Percentiles rank a stretch among this genome's conserved stretches.
Evolutionary conservation across 2,113 vertebrate genomes (phyloP).

Genomic region (Lamprotornis superbus): DNA sequence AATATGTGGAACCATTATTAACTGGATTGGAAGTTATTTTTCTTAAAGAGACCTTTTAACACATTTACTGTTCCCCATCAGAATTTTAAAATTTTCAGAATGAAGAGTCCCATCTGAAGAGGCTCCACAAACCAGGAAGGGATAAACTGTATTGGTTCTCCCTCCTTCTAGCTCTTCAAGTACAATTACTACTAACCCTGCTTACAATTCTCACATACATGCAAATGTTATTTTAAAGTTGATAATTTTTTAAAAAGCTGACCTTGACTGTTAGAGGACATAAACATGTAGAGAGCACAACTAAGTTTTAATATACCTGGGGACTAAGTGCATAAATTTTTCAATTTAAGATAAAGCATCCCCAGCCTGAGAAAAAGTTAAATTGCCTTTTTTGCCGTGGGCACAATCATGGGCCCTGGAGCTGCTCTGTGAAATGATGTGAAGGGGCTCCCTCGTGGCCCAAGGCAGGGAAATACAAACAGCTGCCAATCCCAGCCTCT

Average conservation of each 20-base stretch:
- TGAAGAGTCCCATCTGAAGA: background rate
- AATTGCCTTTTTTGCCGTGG: conserved; percentile 56
- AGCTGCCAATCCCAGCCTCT: background rate
- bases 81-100: background rate
- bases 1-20: background rate
- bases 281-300: background rate
- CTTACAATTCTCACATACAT: background rate
- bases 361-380: background rate
- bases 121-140: background rate
- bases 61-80: background rate
- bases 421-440: conserved; percentile 23
- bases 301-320: background rate
- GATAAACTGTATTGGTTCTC: background rate
- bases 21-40: background rate
- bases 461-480: background rate
- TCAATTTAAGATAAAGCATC: conserved; percentile 32
- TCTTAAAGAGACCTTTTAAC: background rate
- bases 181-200: background rate
- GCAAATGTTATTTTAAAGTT: background rate
- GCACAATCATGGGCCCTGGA: background rate
- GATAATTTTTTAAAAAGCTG: background rate
- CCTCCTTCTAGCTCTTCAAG: background rate
- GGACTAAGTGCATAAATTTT: conserved; percentile 50
- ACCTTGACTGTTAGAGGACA: conserved; percentile 32
- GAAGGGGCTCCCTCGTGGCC: background rate